Evolutionary conservation across 2,888 invertebrate genomes (phyloP).

Genomic region (Hylaea fasciaria): DNA sequence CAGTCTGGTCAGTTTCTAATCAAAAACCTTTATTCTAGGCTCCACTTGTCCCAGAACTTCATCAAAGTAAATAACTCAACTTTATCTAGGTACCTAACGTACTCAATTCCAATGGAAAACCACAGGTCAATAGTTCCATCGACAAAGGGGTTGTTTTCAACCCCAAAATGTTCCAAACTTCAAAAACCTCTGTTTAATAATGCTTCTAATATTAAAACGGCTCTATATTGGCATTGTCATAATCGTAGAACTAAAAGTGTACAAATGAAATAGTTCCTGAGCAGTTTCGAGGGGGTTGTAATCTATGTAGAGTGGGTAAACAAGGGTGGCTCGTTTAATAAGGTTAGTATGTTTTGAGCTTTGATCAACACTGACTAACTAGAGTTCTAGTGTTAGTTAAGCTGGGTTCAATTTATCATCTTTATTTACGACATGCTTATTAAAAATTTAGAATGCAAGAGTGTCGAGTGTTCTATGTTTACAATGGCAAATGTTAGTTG

Average conservation of each 20-base stretch:
- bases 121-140: neutral
- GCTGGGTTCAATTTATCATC: too few species aligned
- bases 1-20: too few species aligned
- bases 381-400: conserved; percentile 3
- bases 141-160: neutral
- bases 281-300: conserved; percentile 10
- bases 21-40: too few species aligned
- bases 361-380: conserved; percentile 9
- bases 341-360: conserved; percentile 12
- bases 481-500: too few species aligned
- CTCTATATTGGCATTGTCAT: conserved; percentile 17
- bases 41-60: too few species aligned
- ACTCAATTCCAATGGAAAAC: neutral
- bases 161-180: conserved; percentile 7
- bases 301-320: conserved; percentile 14
- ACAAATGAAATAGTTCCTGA: conserved; percentile 17
- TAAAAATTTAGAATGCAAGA: too few species aligned
- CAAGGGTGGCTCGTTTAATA: conserved; percentile 17
- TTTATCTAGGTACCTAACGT: too few species aligned
- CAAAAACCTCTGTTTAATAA: neutral
- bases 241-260: conserved; percentile 20
- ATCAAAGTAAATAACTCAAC: too few species aligned
- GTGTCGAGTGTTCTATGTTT: too few species aligned
- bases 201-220: conserved; percentile 18
- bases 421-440: too few species aligned